Evolutionary conservation across 2,797 vertebrate species (phyloP).

Genomic region (Chaunax sp.): DNA sequence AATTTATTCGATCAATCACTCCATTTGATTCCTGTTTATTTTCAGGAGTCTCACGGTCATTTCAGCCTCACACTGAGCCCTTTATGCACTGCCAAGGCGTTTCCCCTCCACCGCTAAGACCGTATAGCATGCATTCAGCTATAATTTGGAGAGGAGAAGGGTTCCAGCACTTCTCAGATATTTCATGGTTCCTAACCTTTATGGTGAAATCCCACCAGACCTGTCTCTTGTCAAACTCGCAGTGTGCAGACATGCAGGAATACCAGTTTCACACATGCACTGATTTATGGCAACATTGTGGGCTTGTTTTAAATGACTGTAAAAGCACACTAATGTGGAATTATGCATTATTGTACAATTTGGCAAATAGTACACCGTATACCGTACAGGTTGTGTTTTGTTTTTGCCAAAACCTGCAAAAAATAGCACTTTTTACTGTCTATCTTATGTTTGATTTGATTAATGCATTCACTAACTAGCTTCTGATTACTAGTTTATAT

Average conservation of each 20-base stretch:
- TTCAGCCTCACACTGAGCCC: constrained; percentile 74
- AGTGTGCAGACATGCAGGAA: constrained; percentile 53
- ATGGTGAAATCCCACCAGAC: constrained; percentile 71
- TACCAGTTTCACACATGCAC: constrained; percentile 53
- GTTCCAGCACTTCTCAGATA: constrained; percentile 76
- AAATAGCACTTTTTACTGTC: no score
- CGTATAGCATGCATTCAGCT: constrained; percentile 52
- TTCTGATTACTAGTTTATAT: background rate
- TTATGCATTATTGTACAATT: constrained; percentile 50
- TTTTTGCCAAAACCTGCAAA: no score
- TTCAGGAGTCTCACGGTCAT: constrained; percentile 77
- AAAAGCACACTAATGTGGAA: constrained; percentile 57
- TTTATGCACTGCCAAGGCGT: constrained; percentile 76
- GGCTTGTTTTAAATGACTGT: constrained; percentile 57
- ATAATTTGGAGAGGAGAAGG: constrained; percentile 71
- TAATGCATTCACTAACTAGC: background rate
- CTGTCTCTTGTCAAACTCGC: constrained; percentile 77
- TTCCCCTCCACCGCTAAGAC: constrained; percentile 53
- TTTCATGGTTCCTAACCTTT: constrained; percentile 74
- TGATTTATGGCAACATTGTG: constrained; percentile 62
- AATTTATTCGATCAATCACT: constrained; percentile 81
- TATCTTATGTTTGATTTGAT: background rate
- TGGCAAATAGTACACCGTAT: constrained; percentile 25
- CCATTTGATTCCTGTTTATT: constrained; percentile 83
- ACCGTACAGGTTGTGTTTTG: no score